phyloP scores from a whole-genome alignment of 1,140 invertebrate genomes.

The Caenorhabditis brenneri region DNA sequence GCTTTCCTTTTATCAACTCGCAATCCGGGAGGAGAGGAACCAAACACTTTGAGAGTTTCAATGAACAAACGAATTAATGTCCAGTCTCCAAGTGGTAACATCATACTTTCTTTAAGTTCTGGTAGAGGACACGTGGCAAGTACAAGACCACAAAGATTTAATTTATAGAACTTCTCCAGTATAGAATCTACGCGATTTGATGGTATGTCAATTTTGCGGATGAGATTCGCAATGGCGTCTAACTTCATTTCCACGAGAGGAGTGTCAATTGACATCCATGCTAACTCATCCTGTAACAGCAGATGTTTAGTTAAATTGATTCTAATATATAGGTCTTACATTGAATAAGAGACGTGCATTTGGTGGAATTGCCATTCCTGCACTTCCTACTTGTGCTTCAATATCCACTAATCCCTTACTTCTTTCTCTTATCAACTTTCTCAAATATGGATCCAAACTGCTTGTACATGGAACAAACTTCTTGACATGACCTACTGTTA shows the following conservation, averaged over 20 bases:
- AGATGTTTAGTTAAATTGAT: background rate
- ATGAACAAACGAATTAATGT: constrained; percentile 65
- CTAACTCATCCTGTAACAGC: constrained; percentile 62
- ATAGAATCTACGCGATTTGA: constrained; percentile 53
- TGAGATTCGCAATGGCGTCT: constrained; percentile 58
- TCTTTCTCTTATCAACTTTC: constrained; percentile 64
- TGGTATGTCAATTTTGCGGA: constrained; percentile 62
- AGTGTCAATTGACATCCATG: constrained; percentile 61
- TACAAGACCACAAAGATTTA: constrained; percentile 68
- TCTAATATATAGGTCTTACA: background rate
- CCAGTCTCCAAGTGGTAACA: constrained; percentile 66
- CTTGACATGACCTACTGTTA: constrained; percentile 66
- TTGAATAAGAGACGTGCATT: constrained; percentile 51
- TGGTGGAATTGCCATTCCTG: constrained; percentile 40
- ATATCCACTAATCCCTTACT: constrained; percentile 57
- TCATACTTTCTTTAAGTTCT: constrained; percentile 29
- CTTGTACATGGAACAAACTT: constrained; percentile 67
- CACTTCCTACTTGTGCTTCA: constrained; percentile 42
- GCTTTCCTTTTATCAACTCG: constrained; percentile 46
- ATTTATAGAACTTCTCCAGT: constrained; percentile 51
- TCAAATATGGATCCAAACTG: constrained; percentile 68
- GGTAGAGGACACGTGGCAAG: constrained; percentile 63
- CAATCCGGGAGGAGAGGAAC: constrained; percentile 46
- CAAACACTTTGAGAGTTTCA: constrained; percentile 64
- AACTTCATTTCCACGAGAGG: constrained; percentile 66